Base-by-base conservation (phyloP, 2,888 invertebrate species). In the Platycheirus albimanus region DNA sequence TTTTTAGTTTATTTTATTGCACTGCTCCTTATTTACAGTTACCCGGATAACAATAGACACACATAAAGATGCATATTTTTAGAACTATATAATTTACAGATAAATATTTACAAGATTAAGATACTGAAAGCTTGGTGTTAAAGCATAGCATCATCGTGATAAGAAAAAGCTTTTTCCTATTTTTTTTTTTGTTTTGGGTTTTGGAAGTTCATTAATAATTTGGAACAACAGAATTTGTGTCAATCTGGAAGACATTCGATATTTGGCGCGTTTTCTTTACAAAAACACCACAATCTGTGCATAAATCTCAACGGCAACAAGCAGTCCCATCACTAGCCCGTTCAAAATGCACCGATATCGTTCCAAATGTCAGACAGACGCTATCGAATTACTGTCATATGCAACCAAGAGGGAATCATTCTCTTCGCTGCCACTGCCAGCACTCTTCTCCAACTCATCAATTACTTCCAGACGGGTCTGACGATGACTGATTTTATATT, bases 351-450 rank as follows among this genome's bases (percentile, higher is more conserved):
- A 88, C 87, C 90, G 88, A 87, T 89, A 86, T 86, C 88, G 88
- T 89, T 89, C 88, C 89, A 89, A 89, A 88, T 90, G 91, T 91
- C 91, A 91, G 89, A 91, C 90, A 85, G 91, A 90, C 88, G 88
- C 88, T 86, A 90, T 86, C 77, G 90, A 89, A 86, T 89, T 88
- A 86, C 89, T 90, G 77, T 91, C 90, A 85, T 90, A 91, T 36
- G 90, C 90, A 74, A 91, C 91, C 79, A 91, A 84, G 83, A 91
- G 86, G 0, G 91, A 91, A 77, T 91, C 91, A 79, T 91, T 89
- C 83, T 91, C 91, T 52, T 91, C 91, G 75, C 91, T 91, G 71
- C 91, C 91, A 78, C 91, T 90, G 72, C 90, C 91, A 24, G 88
- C 89, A 79, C 89, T 90, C 2, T 89, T 88, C 67, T 90, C 90